phyloP scores from a whole-genome alignment of 1,140 invertebrate species.

The Camponotus floridanus region DNA sequence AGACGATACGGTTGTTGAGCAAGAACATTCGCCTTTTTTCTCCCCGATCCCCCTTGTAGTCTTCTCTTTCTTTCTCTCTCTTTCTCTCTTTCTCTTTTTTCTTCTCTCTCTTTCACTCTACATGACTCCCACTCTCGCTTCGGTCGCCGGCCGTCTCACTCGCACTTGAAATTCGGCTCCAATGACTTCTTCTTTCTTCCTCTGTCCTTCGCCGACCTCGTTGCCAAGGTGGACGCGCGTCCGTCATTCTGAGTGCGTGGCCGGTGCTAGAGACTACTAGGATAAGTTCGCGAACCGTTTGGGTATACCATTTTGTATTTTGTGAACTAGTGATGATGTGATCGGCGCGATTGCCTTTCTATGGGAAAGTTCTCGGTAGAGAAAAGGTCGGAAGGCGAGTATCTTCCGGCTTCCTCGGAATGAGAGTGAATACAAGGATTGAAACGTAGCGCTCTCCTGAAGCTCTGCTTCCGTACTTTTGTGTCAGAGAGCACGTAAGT shows the following conservation, averaged over 20 bases:
- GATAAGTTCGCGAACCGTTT: background rate
- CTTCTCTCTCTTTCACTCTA: constrained; percentile 38
- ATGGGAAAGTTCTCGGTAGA: background rate
- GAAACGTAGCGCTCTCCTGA: background rate
- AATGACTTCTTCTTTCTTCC: constrained; percentile 28
- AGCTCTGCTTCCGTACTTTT: constrained; percentile 2
- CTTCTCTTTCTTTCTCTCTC: constrained; percentile 43
- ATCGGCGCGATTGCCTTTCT: constrained; percentile 1
- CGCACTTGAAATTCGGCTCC: constrained; percentile 30
- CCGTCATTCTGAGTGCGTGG: constrained; percentile 57
- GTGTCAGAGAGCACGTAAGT: background rate
- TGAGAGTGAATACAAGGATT: background rate
- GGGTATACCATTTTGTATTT: background rate
- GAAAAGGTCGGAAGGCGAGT: constrained; percentile 7
- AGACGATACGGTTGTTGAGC: constrained; percentile 54
- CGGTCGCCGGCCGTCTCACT: constrained; percentile 66
- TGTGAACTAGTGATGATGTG: constrained; percentile 22
- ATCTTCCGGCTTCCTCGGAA: constrained; percentile 12
- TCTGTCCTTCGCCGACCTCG: constrained; percentile 65
- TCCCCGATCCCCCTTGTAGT: constrained; percentile 47
- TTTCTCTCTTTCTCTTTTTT: constrained; percentile 21
- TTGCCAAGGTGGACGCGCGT: constrained; percentile 69
- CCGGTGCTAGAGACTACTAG: constrained; percentile 19
- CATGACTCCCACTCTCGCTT: constrained; percentile 72
- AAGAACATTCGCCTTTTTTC: constrained; percentile 54